Evolutionary conservation across 2,797 vertebrate species (phyloP).

Genomic region (Hipposideros larvatus): DNA sequence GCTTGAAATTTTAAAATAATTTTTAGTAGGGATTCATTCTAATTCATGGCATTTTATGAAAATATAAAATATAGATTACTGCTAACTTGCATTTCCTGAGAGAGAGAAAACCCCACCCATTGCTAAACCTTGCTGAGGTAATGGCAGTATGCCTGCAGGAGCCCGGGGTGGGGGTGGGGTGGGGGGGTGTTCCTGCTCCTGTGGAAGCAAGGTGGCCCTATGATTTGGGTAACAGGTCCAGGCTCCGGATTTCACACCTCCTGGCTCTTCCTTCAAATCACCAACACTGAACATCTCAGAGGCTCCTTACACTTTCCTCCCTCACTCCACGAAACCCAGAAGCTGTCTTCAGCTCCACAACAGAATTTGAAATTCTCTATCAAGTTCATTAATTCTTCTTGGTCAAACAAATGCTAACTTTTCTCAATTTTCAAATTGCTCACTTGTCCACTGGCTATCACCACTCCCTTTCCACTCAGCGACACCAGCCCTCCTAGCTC

Average conservation of each 20-base stretch:
- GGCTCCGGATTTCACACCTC: neutral
- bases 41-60: constrained; percentile 26
- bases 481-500: neutral
- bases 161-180: neutral
- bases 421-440: constrained; percentile 50
- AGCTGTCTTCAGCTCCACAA: neutral
- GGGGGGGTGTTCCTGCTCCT: neutral
- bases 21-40: constrained; percentile 20
- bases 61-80: neutral
- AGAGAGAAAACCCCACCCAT: neutral
- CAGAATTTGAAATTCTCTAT: constrained; percentile 32
- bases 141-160: neutral
- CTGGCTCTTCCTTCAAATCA: neutral
- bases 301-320: neutral
- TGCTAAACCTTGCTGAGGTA: constrained; percentile 45
- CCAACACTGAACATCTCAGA: neutral
- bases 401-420: constrained; percentile 35
- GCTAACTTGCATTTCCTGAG: neutral
- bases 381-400: constrained; percentile 9
- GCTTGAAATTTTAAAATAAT: neutral
- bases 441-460: neutral
- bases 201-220: neutral
- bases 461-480: neutral
- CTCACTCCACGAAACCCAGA: neutral
- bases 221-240: neutral